These are phyloP conservation scores for Macrotrachela quadricornifera DNA, from an alignment of 1,140 invertebrate genomes.

Conservation along the genomic window DNA sequence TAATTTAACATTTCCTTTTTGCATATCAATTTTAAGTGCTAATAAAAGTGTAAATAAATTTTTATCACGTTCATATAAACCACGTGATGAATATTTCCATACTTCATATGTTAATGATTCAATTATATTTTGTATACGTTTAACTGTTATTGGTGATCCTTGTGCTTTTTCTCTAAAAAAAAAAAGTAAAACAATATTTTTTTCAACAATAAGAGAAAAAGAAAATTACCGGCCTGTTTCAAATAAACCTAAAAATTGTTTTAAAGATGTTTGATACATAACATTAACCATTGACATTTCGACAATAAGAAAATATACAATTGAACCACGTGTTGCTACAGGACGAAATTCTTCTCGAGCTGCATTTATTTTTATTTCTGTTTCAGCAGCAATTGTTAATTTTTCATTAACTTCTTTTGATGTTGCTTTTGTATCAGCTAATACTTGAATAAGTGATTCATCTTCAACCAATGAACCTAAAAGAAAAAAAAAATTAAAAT, in stretches of 20 bases:
- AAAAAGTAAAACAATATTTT: neutral
- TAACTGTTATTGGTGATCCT: conserved; percentile 50
- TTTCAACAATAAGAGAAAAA: conserved; percentile 9
- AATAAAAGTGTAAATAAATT: conserved; percentile 73
- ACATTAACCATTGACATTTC: conserved; percentile 88
- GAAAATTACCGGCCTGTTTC: conserved; percentile 60
- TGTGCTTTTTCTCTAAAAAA: conserved; percentile 35
- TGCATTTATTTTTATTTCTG: conserved; percentile 74
- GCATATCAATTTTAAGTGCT: conserved; percentile 77
- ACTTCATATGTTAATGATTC: conserved; percentile 70
- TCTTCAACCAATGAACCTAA: conserved; percentile 78
- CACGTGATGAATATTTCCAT: conserved; percentile 53
- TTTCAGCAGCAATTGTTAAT: conserved; percentile 64
- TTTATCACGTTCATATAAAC: conserved; percentile 79
- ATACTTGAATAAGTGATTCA: conserved; percentile 71
- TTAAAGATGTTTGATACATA: conserved; percentile 89
- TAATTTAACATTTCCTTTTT: conserved; percentile 53
- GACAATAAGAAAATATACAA: conserved; percentile 81
- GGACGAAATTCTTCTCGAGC: conserved; percentile 82
- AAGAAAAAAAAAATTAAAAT: neutral
- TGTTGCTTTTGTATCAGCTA: conserved; percentile 72
- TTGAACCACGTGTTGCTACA: conserved; percentile 71
- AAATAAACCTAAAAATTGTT: conserved; percentile 80
- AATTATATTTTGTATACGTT: conserved; percentile 66
- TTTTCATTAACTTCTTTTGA: conserved; percentile 85